Evolutionary conservation across 2,888 invertebrate species (phyloP), one percentile per base, ranked within the genome.

Genomic region (Caenorhabditis sulstoni): DNA sequence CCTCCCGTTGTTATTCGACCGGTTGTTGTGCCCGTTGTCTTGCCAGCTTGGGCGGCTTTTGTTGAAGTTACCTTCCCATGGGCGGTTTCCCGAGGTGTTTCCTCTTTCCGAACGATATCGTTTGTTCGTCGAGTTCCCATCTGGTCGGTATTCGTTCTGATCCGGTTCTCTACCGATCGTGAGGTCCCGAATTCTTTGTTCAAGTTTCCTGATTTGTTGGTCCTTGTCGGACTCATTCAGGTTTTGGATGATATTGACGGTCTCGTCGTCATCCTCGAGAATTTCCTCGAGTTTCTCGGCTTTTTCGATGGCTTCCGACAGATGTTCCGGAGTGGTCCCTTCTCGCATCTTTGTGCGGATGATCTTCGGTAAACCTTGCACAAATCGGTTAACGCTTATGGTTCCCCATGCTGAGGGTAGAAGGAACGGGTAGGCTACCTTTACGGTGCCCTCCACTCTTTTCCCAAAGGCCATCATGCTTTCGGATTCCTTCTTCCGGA

Each of bases 221-320:
- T 55, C 29, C 8, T n/a, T n/a, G 52, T 52, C 2, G 52, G 20
- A 11, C 1, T 44, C 23, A 44, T 44, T 20, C 39, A 22, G 20
- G 22, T 2, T 39, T 39, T 1, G 57, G 16, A 4, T 18, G 11
- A 57, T 41, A 18, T 57, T 57, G n/a, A 57, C 18, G 1, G 57
- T 57, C 3, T 57, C 57, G 4, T 22, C 22, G 39, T 29, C 29
- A 29, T 29, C 59, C 7, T 44, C 23, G 0, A 23, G 2, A 1
- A 45, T 14, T 4, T 22, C 22, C 12, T 59, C 59, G 7, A 59
- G 16, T 16, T 16, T 59, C 23, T 59, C 59, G 2, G 45, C 45
- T 5, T 3, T 7, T 7, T 29, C 29, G 4, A 29, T 7, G 29
- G 29, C 29, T 7, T 3, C 29, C n/a, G n/a, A n/a, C n/a, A n/a